phyloP scores from a whole-genome alignment of 2,888 invertebrate species.

The Agriopis marginaria region DNA sequence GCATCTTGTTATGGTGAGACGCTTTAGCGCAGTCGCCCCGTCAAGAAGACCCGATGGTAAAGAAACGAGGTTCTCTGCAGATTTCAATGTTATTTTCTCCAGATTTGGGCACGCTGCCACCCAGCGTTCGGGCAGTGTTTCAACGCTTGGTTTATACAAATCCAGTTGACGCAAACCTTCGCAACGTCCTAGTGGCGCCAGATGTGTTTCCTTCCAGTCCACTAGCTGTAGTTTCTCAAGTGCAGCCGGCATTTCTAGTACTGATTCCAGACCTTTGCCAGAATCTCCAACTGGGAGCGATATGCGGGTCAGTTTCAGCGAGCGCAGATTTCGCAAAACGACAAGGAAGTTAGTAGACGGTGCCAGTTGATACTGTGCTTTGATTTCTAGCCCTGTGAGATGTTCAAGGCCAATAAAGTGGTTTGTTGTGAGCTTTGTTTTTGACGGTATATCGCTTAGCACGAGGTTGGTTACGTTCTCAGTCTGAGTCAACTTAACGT shows the following conservation, averaged over 20 bases:
- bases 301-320: background rate
- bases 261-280: too few relatives aligned
- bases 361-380: too few relatives aligned
- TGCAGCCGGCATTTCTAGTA: background rate
- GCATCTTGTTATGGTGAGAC: background rate
- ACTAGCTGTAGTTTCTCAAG: background rate
- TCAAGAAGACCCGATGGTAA: background rate
- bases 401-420: background rate
- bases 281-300: background rate
- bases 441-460: background rate
- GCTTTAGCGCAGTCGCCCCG: slow-evolving; percentile 2
- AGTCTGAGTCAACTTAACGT: background rate
- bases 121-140: slow-evolving; percentile 4
- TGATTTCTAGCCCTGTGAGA: background rate
- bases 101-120: background rate
- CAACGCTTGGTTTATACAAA: slow-evolving; percentile 1
- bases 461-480: background rate
- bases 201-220: background rate
- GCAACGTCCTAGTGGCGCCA: background rate
- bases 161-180: background rate
- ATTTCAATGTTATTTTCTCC: background rate
- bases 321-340: background rate
- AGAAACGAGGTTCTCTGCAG: background rate
- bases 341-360: background rate
- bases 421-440: background rate